phyloP scores from a whole-genome alignment of 2,113 vertebrate genomes.

The Rhinichthys klamathensis region DNA sequence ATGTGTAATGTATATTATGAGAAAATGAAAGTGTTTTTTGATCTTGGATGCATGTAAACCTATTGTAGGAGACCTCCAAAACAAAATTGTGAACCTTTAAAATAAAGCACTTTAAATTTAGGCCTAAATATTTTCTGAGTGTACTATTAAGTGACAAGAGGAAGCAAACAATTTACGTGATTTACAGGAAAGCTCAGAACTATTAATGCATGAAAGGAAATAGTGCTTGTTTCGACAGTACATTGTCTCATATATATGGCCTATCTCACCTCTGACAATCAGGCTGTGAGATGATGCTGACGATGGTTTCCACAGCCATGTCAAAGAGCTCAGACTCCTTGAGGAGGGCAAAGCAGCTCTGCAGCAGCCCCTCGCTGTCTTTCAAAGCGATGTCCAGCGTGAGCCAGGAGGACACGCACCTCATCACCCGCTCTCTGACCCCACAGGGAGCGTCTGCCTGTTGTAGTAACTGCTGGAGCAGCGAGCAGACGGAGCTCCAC shows the following conservation, averaged over 20 bases:
- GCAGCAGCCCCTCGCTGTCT: conserved; percentile 88
- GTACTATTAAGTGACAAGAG: neutral
- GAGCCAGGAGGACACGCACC: conserved; percentile 94
- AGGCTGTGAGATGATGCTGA: conserved; percentile 90
- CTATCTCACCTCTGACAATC: conserved; percentile 93
- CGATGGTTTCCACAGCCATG: conserved; percentile 92
- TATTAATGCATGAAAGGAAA: neutral
- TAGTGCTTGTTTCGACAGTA: neutral
- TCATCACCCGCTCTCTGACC: conserved; percentile 85
- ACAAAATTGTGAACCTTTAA: no score
- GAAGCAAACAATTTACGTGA: neutral
- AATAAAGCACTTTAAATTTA: no score
- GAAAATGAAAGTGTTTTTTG: no score
- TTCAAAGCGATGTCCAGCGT: conserved; percentile 87
- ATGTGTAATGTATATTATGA: no score
- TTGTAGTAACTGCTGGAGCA: conserved; percentile 91
- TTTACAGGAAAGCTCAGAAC: neutral
- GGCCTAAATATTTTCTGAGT: no score
- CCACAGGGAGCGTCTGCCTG: conserved; percentile 82
- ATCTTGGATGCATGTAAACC: no score
- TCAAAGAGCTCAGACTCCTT: conserved; percentile 91
- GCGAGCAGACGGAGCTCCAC: conserved; percentile 84
- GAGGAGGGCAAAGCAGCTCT: conserved; percentile 86
- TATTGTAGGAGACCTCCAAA: no score
- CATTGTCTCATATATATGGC: neutral